Base-by-base conservation (phyloP, 23 tunicate species). In the Oikopleura albicans region DNA sequence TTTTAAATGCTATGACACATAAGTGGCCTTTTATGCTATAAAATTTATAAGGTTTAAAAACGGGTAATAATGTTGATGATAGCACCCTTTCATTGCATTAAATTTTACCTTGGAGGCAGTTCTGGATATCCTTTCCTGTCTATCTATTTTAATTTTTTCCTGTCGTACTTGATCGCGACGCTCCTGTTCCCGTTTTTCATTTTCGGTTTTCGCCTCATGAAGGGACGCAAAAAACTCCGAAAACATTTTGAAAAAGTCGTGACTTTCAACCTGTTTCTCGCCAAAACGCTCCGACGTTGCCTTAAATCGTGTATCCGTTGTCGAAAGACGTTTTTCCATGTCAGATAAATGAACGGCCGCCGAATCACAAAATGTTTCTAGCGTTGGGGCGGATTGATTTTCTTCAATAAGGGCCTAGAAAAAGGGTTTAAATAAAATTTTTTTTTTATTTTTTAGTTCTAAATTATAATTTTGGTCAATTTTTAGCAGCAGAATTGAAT, bases 81-180 rank as follows among this genome's bases (percentile, higher is more conserved):
- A 49, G 22, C 8, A 8, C 22, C 59, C 22, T 49, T 22, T 49
- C 16, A 22, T 49, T 22, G 59, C 8, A 8, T 49, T 49, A 8
- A 49, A 8, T 22, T 49, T 16, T 71, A 12, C 35, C 79, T 12
- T 12, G 28, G 79, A 71, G 37, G 27, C 31, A 12, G 27, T 71
- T 31, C 34, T 71, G 33, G 79, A 71, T 71, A 71, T 71, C 79
- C 35, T 71, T 71, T 71, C 79, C 79, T 71, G 79, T 16, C 79
- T 27, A 71, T 71, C 35, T 29, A 16, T 2, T 2, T 12, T 16
- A 2, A 29, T 16, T 71, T 71, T 16, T 71, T 71, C 34, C 37
- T 71, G 79, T 12, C 79, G 33, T 12, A 16, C 37, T 2, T 2
- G 33, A 12, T 71, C 79, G 4, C 35, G 33, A 27, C 27, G 27